These are phyloP conservation scores for Burhinus oedicnemus DNA, from an alignment of 2,113 vertebrate species.

Conservation along the genomic window DNA sequence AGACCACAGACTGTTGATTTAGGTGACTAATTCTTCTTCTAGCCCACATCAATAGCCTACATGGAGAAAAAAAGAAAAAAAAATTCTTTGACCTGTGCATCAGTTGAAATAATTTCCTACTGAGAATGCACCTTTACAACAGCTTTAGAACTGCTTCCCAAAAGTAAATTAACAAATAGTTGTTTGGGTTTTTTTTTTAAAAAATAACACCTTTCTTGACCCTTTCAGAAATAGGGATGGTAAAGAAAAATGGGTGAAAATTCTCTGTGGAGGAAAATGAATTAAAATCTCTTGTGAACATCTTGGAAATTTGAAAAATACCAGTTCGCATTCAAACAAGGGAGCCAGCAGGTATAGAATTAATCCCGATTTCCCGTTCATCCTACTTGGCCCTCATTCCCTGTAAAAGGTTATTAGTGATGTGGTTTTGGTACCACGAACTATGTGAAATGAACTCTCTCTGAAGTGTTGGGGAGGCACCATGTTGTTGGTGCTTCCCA, in stretches of 20 bases:
- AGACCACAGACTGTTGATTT: not conserved
- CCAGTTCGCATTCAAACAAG: not conserved
- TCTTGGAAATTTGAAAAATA: not conserved
- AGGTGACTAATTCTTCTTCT: not conserved
- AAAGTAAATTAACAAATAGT: not conserved
- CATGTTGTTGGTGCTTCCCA: not conserved
- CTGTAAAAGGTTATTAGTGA: not conserved
- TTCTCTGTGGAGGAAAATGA: fast-evolving
- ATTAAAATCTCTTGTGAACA: not conserved
- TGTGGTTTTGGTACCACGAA: not conserved
- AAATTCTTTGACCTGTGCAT: not conserved
- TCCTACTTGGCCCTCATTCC: not conserved
- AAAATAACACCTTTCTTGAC: not conserved
- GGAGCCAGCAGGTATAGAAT: not conserved
- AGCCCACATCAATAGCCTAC: not conserved
- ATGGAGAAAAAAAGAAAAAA: not conserved
- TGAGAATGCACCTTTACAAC: not conserved
- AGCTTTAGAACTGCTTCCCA: not conserved
- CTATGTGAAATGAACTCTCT: not conserved
- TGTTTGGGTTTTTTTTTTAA: not conserved
- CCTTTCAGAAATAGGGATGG: not conserved
- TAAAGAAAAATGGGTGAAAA: not conserved
- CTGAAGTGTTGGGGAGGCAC: not conserved
- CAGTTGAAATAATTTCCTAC: not conserved
- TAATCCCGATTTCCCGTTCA: not conserved